These are phyloP conservation scores for Sebastes vulpes DNA, from an alignment of 2,797 vertebrate species.

Conservation along the genomic window DNA sequence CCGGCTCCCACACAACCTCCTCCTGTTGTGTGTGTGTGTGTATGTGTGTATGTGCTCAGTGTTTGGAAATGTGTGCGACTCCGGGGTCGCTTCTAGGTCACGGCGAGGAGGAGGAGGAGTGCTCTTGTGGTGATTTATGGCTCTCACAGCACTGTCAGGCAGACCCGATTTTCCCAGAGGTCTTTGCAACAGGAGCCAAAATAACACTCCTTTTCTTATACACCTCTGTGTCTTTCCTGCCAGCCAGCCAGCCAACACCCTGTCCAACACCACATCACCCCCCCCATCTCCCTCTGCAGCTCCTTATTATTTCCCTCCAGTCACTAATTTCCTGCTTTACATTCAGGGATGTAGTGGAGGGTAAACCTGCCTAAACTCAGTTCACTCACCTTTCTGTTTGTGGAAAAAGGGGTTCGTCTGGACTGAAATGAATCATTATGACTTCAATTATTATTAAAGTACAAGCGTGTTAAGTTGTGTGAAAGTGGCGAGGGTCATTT, in stretches of 20 bases:
- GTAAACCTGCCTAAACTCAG: conserved; percentile 1
- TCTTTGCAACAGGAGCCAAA: conserved; percentile 71
- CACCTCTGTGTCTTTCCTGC: conserved; percentile 34
- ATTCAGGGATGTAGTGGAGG: conserved; percentile 2
- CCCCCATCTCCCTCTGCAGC: background rate
- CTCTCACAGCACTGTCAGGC: conserved; percentile 67
- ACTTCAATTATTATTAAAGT: background rate
- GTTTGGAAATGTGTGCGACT: conserved; percentile 19
- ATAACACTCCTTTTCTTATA: conserved; percentile 64
- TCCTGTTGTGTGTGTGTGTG: background rate
- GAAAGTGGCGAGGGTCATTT: background rate
- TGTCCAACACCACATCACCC: background rate
- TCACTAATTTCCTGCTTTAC: conserved; percentile 9
- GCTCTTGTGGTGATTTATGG: conserved; percentile 81
- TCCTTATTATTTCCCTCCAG: conserved; percentile 26
- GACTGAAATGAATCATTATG: background rate
- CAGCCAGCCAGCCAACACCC: conserved; percentile 18
- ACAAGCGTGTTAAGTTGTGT: background rate
- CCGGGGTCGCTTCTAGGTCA: conserved; percentile 68
- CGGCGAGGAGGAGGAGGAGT: conserved; percentile 65
- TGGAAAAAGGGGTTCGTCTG: background rate
- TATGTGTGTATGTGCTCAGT: background rate
- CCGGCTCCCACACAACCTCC: background rate
- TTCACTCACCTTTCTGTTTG: conserved; percentile 15
- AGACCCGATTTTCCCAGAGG: conserved; percentile 78